Evolutionary conservation across 2,113 vertebrate genomes (phyloP).

Genomic region (Polyodon spathula): DNA sequence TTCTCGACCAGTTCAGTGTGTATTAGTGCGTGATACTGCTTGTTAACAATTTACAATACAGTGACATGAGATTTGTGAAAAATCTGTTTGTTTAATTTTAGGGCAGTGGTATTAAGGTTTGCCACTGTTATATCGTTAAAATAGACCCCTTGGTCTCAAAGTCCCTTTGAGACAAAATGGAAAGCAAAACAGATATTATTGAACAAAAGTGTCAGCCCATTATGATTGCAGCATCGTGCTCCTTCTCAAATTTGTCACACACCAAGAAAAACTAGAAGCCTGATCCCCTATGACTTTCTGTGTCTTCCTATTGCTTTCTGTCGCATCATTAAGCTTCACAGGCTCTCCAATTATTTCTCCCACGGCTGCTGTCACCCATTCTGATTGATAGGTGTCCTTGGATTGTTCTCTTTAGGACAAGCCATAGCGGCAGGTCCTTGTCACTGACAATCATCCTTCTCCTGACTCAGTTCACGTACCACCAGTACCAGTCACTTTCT

Average conservation of each 20-base stretch:
- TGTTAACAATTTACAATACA: too few species aligned
- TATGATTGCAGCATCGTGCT: conserved; percentile 19
- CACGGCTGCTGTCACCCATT: conserved; percentile 47
- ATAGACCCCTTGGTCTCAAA: not conserved
- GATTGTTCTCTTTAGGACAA: conserved; percentile 54
- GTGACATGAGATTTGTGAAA: too few species aligned
- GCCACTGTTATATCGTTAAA: too few species aligned
- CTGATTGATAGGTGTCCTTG: conserved; percentile 76
- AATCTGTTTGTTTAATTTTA: too few species aligned
- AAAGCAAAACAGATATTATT: not conserved
- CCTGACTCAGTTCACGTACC: conserved; percentile 48
- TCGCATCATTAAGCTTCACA: conserved; percentile 71
- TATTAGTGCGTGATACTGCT: too few species aligned
- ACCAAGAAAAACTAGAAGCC: conserved; percentile 40
- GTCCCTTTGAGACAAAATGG: not conserved
- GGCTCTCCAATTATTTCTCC: conserved; percentile 68
- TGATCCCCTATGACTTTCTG: conserved; percentile 36
- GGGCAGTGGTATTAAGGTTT: too few species aligned
- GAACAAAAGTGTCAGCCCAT: conserved; percentile 6
- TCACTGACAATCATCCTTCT: conserved; percentile 52
- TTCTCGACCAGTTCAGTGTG: too few species aligned
- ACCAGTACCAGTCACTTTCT: conserved; percentile 3
- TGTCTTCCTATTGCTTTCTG: conserved; percentile 58
- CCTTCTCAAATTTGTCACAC: conserved; percentile 34
- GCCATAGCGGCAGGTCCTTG: conserved; percentile 28